Evolutionary conservation across 2,113 vertebrate species (phyloP).

Genomic region (Lepidiolamprologus cunningtoni): DNA sequence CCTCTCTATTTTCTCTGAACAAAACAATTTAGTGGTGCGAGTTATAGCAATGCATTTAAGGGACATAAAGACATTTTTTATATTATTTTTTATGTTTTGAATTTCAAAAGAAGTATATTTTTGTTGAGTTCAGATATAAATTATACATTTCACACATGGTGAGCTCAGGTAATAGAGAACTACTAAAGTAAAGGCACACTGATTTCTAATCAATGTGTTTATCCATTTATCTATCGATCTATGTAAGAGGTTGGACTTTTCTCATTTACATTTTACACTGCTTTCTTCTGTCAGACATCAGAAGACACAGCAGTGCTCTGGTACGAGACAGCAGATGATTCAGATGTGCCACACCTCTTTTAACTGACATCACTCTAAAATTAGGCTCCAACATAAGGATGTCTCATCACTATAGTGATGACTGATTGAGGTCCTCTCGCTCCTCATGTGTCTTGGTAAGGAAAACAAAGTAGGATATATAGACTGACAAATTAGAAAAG

Average conservation of each 20-base stretch:
- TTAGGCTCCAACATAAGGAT: accelerated
- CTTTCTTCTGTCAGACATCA: background rate
- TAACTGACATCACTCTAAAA: background rate
- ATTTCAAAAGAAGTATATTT: background rate
- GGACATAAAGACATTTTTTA: background rate
- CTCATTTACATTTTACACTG: background rate
- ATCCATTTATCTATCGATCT: background rate
- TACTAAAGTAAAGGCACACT: background rate
- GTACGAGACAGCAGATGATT: background rate
- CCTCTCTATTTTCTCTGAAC: background rate
- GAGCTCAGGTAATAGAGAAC: background rate
- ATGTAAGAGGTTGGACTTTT: background rate
- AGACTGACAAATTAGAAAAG: background rate
- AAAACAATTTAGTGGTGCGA: background rate
- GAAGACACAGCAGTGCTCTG: background rate
- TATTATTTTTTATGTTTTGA: background rate
- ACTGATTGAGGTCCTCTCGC: background rate
- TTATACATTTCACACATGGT: background rate
- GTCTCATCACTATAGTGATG: background rate
- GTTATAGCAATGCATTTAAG: background rate
- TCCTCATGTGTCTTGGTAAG: background rate
- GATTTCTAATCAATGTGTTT: background rate
- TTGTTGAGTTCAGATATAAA: background rate
- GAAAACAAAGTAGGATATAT: background rate
- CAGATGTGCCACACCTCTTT: background rate